These are phyloP conservation scores for Oscheius sp. DNA, from an alignment of 1,140 invertebrate species.

Conservation along the genomic window DNA sequence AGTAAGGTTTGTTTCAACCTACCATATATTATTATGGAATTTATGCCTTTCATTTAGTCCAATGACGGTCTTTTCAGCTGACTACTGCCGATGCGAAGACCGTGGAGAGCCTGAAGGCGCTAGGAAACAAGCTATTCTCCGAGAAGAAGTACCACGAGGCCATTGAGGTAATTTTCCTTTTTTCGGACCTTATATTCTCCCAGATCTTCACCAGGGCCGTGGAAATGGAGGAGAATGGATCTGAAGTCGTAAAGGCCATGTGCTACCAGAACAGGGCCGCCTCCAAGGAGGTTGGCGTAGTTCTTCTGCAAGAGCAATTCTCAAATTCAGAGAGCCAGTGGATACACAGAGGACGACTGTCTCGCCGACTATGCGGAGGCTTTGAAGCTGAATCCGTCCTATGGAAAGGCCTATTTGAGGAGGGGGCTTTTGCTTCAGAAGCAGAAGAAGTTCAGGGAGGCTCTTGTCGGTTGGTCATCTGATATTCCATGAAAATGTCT, in stretches of 20 bases:
- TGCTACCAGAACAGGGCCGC: conserved; percentile 10
- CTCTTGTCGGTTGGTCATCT: neutral
- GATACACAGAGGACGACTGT: neutral
- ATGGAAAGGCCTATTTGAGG: neutral
- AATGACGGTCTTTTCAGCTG: neutral
- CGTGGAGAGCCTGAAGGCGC: neutral
- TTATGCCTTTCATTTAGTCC: neutral
- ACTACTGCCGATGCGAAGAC: neutral
- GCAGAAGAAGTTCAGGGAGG: neutral
- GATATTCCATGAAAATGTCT: neutral
- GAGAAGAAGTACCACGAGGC: conserved; percentile 8
- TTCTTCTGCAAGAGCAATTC: neutral
- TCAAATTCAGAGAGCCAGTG: neutral
- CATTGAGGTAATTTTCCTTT: neutral
- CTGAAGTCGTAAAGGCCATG: neutral
- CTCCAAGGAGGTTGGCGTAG: neutral
- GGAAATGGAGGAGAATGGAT: neutral
- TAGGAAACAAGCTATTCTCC: conserved; percentile 8
- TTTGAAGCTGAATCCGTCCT: conserved; percentile 2
- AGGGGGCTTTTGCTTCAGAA: neutral
- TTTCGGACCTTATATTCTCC: neutral
- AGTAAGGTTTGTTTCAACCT: neutral
- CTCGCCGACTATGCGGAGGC: conserved; percentile 1
- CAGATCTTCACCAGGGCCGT: neutral
- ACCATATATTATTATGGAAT: neutral